These are phyloP conservation scores for Parazoanthus darwini DNA, from an alignment of 92 coral and sea anemone genomes.

Conservation along the genomic window DNA sequence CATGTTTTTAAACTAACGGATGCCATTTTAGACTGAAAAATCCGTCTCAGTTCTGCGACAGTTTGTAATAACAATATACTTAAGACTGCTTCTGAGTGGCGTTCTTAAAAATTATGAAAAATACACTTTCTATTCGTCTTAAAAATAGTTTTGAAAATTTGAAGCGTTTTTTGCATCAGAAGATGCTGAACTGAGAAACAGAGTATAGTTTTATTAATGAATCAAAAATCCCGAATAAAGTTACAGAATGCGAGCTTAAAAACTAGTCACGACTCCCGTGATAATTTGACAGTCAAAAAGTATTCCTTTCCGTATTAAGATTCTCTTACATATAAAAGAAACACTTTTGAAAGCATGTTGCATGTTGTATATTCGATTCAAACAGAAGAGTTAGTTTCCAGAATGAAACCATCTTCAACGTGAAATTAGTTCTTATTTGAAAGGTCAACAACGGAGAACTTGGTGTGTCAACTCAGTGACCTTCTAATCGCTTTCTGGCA, in stretches of 20 bases:
- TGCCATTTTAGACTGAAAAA: not conserved
- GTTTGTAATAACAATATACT: not conserved
- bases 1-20: slow-evolving; percentile 4
- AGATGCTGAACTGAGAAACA: not conserved
- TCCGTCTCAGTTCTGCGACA: not conserved
- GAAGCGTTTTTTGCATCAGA: not conserved
- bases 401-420: not conserved
- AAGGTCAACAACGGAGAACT: slow-evolving; percentile 4
- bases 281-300: not conserved
- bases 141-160: not conserved
- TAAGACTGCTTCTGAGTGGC: not conserved
- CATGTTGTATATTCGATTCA: not conserved
- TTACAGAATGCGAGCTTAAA: not conserved
- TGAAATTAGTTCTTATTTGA: not conserved
- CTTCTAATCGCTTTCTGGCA: not conserved
- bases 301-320: not conserved
- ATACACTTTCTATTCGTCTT: not conserved
- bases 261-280: not conserved
- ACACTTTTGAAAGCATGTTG: not conserved
- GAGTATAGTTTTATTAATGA: not conserved
- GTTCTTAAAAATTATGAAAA: not conserved
- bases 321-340: not conserved
- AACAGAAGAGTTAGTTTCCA: not conserved
- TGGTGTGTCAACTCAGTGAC: not conserved
- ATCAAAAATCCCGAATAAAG: not conserved